phyloP scores from a whole-genome alignment of 2,888 invertebrate genomes.

The Stegophylla sp. region DNA sequence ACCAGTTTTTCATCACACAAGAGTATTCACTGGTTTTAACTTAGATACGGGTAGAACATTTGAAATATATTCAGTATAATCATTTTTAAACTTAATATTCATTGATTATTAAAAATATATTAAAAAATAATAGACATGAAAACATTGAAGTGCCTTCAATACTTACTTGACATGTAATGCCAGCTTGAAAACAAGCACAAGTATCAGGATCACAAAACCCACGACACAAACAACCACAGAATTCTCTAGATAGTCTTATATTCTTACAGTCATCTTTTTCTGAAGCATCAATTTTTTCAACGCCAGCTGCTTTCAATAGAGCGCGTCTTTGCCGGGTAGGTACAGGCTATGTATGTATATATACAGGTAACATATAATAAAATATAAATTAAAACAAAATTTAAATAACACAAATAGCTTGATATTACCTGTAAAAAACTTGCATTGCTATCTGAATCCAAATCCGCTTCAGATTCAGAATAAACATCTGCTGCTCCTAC shows the following conservation, averaged over 20 bases:
- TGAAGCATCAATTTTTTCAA: slow-evolving; percentile 87
- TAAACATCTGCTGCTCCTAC: slow-evolving; percentile 84
- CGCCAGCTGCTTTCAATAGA: slow-evolving; percentile 87
- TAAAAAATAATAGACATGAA: not conserved
- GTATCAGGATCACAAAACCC: slow-evolving; percentile 94
- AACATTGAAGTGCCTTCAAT: not conserved
- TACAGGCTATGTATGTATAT: slow-evolving; percentile 82
- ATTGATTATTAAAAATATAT: not conserved
- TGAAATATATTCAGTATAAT: too few species aligned
- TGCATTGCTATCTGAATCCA: slow-evolving; percentile 82
- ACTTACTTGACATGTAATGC: slow-evolving; percentile 89
- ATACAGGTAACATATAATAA: not conserved
- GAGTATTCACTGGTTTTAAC: not conserved
- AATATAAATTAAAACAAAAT: not conserved
- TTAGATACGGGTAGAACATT: slow-evolving; percentile 21
- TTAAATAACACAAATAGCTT: not conserved
- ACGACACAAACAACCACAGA: slow-evolving; percentile 92
- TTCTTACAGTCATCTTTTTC: slow-evolving; percentile 95
- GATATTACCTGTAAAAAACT: slow-evolving; percentile 74
- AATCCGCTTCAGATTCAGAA: slow-evolving; percentile 83
- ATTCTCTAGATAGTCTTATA: slow-evolving; percentile 89
- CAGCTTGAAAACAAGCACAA: slow-evolving; percentile 91
- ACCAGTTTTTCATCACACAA: not conserved
- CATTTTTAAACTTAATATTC: not conserved
- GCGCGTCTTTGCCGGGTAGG: slow-evolving; percentile 88